Evolutionary conservation across 2,888 invertebrate genomes (phyloP).

Genomic region (Oligia fasciuncula): DNA sequence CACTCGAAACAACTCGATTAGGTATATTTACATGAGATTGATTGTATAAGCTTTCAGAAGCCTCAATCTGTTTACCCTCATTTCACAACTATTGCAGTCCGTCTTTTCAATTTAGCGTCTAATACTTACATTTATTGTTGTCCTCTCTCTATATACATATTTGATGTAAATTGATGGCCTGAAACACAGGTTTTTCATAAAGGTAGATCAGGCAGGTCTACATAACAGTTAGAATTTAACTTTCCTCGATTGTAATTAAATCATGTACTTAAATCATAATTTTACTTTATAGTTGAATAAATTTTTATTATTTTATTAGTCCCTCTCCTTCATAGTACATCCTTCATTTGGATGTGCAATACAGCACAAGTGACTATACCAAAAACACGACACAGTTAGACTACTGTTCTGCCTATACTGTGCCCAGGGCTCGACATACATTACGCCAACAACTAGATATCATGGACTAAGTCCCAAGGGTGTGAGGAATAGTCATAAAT

Average conservation of each 20-base stretch:
- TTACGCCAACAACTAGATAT: constrained; percentile 60
- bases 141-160: too few relatives aligned
- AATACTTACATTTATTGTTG: too few relatives aligned
- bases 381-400: background rate
- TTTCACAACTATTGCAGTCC: background rate
- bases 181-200: too few relatives aligned
- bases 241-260: too few relatives aligned
- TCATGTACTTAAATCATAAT: too few relatives aligned
- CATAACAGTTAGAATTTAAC: too few relatives aligned
- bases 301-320: too few relatives aligned
- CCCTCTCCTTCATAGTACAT: background rate
- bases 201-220: too few relatives aligned
- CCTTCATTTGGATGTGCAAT: background rate
- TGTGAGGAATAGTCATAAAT: constrained; percentile 55
- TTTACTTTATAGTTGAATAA: too few relatives aligned
- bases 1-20: background rate
- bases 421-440: constrained; percentile 50
- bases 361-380: background rate
- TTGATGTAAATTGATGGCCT: too few relatives aligned
- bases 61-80: too few relatives aligned
- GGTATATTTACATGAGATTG: background rate
- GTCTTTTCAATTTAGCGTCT: too few relatives aligned
- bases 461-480: constrained; percentile 54
- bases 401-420: constrained; percentile 20
- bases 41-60: background rate